Conservation (phyloP, 2,888 invertebrate species). For the Acleris holmiana region DNA sequence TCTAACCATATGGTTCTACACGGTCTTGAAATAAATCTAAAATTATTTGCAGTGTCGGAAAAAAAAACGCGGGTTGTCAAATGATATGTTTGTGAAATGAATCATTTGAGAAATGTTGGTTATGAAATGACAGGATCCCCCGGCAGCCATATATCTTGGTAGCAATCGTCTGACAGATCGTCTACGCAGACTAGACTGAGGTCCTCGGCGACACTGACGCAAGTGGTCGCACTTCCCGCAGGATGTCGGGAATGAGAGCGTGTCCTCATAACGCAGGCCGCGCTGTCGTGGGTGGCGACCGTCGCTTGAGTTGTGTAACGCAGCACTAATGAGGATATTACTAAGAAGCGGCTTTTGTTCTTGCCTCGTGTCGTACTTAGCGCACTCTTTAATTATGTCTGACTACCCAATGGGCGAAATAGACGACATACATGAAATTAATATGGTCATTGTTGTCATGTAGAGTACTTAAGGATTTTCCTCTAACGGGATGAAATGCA, state of each 20-base stretch:
- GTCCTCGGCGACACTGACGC: constrained; percentile 71
- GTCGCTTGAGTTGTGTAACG: constrained; percentile 69
- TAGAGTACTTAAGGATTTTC: too few species aligned
- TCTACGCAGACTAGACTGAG: constrained; percentile 71
- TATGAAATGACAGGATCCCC: too few species aligned
- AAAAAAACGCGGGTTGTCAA: too few species aligned
- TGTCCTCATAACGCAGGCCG: constrained; percentile 76
- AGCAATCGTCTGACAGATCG: constrained; percentile 70
- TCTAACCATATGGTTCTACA: too few species aligned
- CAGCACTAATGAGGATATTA: constrained; percentile 75
- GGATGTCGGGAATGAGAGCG: constrained; percentile 82
- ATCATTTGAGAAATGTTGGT: too few species aligned
- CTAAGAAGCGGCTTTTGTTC: constrained; percentile 60
- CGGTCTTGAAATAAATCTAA: too few species aligned
- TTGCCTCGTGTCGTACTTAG: constrained; percentile 11
- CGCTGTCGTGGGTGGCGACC: constrained; percentile 70
- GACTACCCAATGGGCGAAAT: neutral
- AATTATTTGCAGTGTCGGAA: too few species aligned
- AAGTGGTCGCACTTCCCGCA: constrained; percentile 77
- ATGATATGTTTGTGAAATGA: too few species aligned
- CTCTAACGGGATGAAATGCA: too few species aligned
- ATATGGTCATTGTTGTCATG: too few species aligned
- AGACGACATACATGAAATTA: too few species aligned
- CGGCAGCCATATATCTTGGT: constrained; percentile 61
- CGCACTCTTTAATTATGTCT: constrained; percentile 19